These are phyloP conservation scores for Ceratina calcarata DNA, from an alignment of 1,140 invertebrate species.

Conservation along the genomic window DNA sequence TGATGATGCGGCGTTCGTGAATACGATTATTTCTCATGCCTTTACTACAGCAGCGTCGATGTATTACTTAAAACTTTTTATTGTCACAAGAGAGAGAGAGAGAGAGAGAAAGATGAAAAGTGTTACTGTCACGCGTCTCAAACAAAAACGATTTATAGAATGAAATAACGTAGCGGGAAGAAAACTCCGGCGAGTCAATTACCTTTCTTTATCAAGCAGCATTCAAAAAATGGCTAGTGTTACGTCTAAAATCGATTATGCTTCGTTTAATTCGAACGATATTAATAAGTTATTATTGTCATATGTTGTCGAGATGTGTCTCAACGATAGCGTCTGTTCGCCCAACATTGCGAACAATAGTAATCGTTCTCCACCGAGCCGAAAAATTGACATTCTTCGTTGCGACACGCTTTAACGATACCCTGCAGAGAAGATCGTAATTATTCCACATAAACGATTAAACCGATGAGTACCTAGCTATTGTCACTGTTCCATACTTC, in stretches of 20 bases:
- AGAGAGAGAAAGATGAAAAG: too few species aligned
- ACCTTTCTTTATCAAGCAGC: slow-evolving; percentile 34
- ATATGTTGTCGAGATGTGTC: slow-evolving; percentile 57
- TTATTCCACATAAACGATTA: slow-evolving; percentile 9
- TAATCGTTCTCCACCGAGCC: slow-evolving; percentile 76
- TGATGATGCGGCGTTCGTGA: not conserved
- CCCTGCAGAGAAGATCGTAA: slow-evolving; percentile 45
- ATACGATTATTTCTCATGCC: not conserved
- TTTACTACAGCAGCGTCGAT: not conserved
- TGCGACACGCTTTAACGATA: slow-evolving; percentile 71
- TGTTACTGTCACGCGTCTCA: too few species aligned
- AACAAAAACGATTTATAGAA: slow-evolving; percentile 12
- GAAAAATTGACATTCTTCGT: slow-evolving; percentile 75
- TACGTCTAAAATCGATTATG: slow-evolving; percentile 49
- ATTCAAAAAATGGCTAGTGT: slow-evolving; percentile 45
- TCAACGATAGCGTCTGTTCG: slow-evolving; percentile 73
- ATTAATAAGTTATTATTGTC: slow-evolving; percentile 75
- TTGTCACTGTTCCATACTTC: slow-evolving; percentile 63
- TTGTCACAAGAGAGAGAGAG: too few species aligned
- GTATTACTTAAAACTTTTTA: not conserved
- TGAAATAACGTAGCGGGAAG: slow-evolving; percentile 19
- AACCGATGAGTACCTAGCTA: slow-evolving; percentile 58
- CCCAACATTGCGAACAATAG: slow-evolving; percentile 79
- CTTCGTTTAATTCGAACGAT: slow-evolving; percentile 49
- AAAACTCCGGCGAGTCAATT: slow-evolving; percentile 14